Conservation (phyloP, 2,113 vertebrate species). For the Pachycephala philippinensis region DNA sequence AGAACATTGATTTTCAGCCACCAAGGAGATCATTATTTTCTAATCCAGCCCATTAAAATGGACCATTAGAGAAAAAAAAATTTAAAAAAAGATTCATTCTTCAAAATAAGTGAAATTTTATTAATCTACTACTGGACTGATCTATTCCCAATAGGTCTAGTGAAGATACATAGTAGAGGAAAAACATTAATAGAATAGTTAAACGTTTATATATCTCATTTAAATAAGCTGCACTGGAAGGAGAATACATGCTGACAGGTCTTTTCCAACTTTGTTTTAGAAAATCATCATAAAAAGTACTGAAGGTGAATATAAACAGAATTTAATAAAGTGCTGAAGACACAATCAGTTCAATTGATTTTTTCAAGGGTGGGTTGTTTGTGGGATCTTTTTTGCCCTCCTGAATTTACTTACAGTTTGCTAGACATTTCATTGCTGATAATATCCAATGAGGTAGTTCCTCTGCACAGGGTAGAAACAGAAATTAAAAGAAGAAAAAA, state of each 20-base stretch:
- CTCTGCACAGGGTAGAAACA: constrained; percentile 58
- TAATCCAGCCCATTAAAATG: neutral
- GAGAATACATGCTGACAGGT: neutral
- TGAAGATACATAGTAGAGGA: neutral
- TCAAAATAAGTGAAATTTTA: neutral
- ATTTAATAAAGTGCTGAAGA: neutral
- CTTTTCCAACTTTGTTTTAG: neutral
- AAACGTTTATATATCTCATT: neutral
- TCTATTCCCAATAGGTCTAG: neutral
- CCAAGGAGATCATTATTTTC: neutral
- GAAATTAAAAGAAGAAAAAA: neutral
- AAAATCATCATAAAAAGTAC: neutral
- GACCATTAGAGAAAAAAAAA: neutral
- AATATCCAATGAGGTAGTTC: constrained; percentile 88
- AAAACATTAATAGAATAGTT: neutral
- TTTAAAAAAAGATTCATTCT: neutral
- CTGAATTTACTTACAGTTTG: constrained; percentile 81
- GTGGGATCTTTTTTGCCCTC: neutral
- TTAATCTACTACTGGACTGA: neutral
- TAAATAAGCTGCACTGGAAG: neutral
- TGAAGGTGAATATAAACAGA: neutral
- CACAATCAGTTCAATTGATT: neutral
- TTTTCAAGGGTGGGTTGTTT: accelerated
- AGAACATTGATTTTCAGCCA: neutral
- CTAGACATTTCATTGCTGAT: constrained; percentile 87